phyloP scores from a whole-genome alignment of 2,888 invertebrate genomes.

The Metalampra italica region DNA sequence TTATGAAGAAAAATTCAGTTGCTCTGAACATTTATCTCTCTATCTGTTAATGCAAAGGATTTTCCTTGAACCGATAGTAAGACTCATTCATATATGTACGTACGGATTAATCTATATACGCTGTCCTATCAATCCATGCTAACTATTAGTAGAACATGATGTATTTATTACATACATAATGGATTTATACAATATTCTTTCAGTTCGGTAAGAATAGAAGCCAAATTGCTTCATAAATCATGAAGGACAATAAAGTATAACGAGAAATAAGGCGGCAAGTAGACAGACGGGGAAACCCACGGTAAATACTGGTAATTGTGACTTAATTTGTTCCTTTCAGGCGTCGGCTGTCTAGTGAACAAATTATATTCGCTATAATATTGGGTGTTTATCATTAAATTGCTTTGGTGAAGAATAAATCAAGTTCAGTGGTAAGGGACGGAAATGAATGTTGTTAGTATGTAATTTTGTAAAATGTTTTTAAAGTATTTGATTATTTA shows the following conservation, averaged over 20 bases:
- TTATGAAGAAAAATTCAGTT: no score
- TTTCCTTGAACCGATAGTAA: no score
- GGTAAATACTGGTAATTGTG: constrained; percentile 42
- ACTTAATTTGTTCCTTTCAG: constrained; percentile 46
- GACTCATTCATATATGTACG: no score
- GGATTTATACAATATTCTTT: no score
- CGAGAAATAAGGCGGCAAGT: constrained; percentile 29
- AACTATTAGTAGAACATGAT: no score
- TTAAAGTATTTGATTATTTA: no score
- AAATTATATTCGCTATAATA: constrained; percentile 40
- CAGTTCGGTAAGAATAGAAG: constrained; percentile 1
- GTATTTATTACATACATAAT: no score
- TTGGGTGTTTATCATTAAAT: constrained; percentile 35
- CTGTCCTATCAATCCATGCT: no score
- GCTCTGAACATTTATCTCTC: no score
- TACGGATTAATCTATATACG: no score
- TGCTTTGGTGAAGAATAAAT: constrained; percentile 33
- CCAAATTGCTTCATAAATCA: constrained; percentile 22
- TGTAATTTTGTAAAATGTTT: neutral
- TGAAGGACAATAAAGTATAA: constrained; percentile 33
- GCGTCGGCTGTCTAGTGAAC: constrained; percentile 29
- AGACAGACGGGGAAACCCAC: constrained; percentile 18
- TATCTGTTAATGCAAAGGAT: no score
- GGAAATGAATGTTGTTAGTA: constrained; percentile 15
- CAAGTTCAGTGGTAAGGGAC: constrained; percentile 16